These are phyloP conservation scores for Heliconius erato DNA, from an alignment of 2,888 invertebrate species.

Conservation along the genomic window DNA sequence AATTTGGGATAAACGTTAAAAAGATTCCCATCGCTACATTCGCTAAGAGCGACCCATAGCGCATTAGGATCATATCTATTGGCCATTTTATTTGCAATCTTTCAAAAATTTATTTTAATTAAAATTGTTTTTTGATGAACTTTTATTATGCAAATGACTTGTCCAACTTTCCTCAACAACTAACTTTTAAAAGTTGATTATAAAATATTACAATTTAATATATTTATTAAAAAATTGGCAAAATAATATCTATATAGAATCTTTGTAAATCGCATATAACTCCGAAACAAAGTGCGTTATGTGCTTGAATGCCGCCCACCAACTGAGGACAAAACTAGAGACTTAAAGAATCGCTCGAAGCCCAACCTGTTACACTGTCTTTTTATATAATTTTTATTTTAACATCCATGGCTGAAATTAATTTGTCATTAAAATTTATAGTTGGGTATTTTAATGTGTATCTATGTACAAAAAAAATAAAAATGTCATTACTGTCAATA, in stretches of 20 bases:
- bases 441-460: background rate
- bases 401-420: conserved; percentile 1
- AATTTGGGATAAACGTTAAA: conserved; percentile 89
- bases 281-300: conserved; percentile 40
- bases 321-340: conserved; percentile 39
- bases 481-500: conserved; percentile 11
- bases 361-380: conserved; percentile 43
- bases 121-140: background rate
- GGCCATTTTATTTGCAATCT: conserved; percentile 61
- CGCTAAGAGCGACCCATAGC: conserved; percentile 85
- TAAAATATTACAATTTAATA: background rate
- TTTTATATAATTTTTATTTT: background rate
- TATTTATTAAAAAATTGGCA: background rate
- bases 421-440: background rate
- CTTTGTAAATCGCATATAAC: background rate
- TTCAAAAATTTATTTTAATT: background rate
- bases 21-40: conserved; percentile 85
- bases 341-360: conserved; percentile 22
- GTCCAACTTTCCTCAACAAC: background rate
- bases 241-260: background rate
- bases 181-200: background rate
- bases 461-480: conserved; percentile 14
- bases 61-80: conserved; percentile 73
- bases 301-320: conserved; percentile 45
- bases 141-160: background rate